Evolutionary conservation across 2,113 vertebrate species (phyloP).

Genomic region (Onychostoma macrolepis): DNA sequence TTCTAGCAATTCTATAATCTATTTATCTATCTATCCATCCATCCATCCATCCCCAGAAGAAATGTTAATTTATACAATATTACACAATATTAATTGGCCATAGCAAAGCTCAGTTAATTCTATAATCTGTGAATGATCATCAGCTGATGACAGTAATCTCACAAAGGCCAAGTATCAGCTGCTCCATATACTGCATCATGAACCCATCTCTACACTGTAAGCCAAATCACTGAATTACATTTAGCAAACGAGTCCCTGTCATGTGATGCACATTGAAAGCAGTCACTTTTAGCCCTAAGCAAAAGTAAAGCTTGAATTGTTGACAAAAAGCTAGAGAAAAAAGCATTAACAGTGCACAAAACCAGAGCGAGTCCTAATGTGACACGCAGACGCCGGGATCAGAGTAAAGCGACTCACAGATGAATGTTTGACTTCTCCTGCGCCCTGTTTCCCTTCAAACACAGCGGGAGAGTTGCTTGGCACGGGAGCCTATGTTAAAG

Average conservation of each 20-base stretch:
- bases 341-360: not conserved
- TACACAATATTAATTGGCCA: no score
- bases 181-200: not conserved
- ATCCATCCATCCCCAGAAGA: no score
- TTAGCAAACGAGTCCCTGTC: not conserved
- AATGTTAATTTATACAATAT: no score
- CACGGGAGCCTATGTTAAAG: not conserved
- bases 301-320: not conserved
- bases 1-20: not conserved
- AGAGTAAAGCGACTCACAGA: slow-evolving; percentile 5
- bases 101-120: not conserved
- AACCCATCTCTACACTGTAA: not conserved
- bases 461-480: not conserved
- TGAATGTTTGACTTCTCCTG: not conserved
- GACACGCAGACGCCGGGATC: not conserved
- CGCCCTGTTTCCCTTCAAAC: not conserved
- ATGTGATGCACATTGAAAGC: not conserved
- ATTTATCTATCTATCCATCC: no score
- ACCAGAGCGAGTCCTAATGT: not conserved
- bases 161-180: not conserved
- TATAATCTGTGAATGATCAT: not conserved
- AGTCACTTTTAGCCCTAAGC: no score
- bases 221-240: not conserved
- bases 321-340: not conserved
- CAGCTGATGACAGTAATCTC: not conserved